phyloP scores from a whole-genome alignment of 2,888 invertebrate genomes.

The Phaonia tiefii region DNA sequence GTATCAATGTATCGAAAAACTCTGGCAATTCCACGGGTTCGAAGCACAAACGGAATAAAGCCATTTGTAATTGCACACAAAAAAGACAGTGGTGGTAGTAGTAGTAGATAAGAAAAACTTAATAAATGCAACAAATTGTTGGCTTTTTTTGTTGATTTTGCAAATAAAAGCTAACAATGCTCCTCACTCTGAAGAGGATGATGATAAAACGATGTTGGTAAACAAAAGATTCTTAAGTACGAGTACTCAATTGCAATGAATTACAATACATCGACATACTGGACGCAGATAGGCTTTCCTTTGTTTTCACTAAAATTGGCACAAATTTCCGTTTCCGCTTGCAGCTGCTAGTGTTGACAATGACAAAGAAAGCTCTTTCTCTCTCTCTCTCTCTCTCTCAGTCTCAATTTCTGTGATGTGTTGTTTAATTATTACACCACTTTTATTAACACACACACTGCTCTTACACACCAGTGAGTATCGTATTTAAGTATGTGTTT shows the following conservation, averaged over 20 bases:
- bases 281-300: not conserved
- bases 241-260: not conserved
- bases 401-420: too few relatives aligned
- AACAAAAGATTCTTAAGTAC: not conserved
- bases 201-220: not conserved
- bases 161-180: not conserved
- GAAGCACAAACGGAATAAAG: constrained; percentile 87
- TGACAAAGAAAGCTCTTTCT: too few relatives aligned
- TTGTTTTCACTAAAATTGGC: constrained; percentile 41
- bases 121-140: constrained; percentile 13
- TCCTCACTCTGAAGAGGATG: not conserved
- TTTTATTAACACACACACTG: too few relatives aligned
- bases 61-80: constrained; percentile 69
- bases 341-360: too few relatives aligned
- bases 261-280: not conserved
- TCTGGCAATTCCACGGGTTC: constrained; percentile 88
- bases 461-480: too few relatives aligned
- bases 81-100: too few relatives aligned
- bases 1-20: constrained; percentile 87
- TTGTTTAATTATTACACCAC: too few relatives aligned
- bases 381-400: too few relatives aligned
- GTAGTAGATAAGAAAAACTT: not conserved
- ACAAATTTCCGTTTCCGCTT: constrained; percentile 56
- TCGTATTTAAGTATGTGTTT: too few relatives aligned
- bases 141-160: constrained; percentile 14